Conservation (phyloP, 2,888 invertebrate genomes). For the Bursaphelenchus okinawaensis region DNA sequence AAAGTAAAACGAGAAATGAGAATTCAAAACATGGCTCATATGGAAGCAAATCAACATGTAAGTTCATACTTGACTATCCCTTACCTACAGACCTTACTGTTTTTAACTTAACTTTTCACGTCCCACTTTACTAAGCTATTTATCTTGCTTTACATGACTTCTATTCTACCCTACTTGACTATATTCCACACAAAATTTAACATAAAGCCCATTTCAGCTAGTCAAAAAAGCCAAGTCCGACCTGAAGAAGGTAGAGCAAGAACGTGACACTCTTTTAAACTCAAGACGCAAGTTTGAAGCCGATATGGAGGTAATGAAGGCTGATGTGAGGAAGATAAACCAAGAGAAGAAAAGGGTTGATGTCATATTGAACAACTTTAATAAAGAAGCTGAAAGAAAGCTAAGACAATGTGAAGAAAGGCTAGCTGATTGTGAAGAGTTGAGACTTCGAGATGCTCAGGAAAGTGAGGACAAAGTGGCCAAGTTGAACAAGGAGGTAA, state of each 20-base stretch:
- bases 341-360: constrained; percentile 16
- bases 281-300: background rate
- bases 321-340: background rate
- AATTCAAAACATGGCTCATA: constrained; percentile 26
- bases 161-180: too few species aligned
- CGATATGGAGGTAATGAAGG: constrained; percentile 1
- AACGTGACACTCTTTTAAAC: constrained; percentile 4
- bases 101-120: background rate
- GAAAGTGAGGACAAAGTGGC: constrained; percentile 1
- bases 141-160: background rate
- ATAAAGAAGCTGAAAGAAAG: constrained; percentile 2
- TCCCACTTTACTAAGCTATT: background rate
- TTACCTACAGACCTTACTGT: too few species aligned
- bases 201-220: constrained; percentile 12
- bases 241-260: constrained; percentile 8
- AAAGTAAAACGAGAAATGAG: constrained; percentile 26
- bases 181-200: too few species aligned
- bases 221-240: constrained; percentile 19
- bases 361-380: background rate
- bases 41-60: constrained; percentile 30
- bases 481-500: constrained; percentile 15
- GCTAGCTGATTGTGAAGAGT: constrained; percentile 24
- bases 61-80: constrained; percentile 8
- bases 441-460: constrained; percentile 15
- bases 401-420: constrained; percentile 20